These are phyloP conservation scores for Ectemnius cavifrons DNA, from an alignment of 2,888 invertebrate species.

Conservation along the genomic window DNA sequence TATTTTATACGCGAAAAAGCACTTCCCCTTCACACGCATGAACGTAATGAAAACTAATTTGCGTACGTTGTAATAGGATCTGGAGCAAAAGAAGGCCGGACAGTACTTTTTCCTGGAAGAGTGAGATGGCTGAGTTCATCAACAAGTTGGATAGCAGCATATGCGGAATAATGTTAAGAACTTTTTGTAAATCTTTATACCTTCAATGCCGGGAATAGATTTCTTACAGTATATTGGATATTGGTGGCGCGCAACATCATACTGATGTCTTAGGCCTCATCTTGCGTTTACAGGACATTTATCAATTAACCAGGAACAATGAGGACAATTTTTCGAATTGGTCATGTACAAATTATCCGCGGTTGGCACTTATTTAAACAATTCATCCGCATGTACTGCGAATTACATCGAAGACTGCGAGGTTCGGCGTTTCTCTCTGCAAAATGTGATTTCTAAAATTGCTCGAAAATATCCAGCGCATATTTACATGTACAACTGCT, in stretches of 20 bases:
- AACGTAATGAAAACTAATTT: background rate
- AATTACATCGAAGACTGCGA: conserved; percentile 14
- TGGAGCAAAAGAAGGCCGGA: conserved; percentile 97
- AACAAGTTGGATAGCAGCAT: conserved; percentile 43
- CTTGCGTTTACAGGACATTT: conserved; percentile 21
- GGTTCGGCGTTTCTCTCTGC: conserved; percentile 26
- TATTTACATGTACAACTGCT: conserved; percentile 46
- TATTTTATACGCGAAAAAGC: conserved; percentile 31
- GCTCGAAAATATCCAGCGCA: no score
- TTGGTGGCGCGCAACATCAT: conserved; percentile 15
- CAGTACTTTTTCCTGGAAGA: conserved; percentile 99
- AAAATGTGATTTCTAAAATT: conserved; percentile 20
- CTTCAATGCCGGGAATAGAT: conserved; percentile 47
- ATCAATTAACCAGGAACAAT: conserved; percentile 1
- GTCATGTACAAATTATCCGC: background rate
- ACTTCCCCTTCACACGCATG: background rate
- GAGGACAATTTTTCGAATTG: background rate
- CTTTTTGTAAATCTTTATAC: conserved; percentile 60
- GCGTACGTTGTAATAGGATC: conserved; percentile 83
- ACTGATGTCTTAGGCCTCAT: background rate
- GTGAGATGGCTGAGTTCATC: conserved; percentile 76
- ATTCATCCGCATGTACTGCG: conserved; percentile 13
- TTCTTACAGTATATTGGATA: conserved; percentile 35
- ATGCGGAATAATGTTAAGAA: conserved; percentile 48
- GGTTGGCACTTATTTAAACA: conserved; percentile 24